Percentiles rank a stretch among this genome's conserved stretches.
Conservation (phyloP, 2,888 invertebrate species). For the Azorinus chamasolen region DNA sequence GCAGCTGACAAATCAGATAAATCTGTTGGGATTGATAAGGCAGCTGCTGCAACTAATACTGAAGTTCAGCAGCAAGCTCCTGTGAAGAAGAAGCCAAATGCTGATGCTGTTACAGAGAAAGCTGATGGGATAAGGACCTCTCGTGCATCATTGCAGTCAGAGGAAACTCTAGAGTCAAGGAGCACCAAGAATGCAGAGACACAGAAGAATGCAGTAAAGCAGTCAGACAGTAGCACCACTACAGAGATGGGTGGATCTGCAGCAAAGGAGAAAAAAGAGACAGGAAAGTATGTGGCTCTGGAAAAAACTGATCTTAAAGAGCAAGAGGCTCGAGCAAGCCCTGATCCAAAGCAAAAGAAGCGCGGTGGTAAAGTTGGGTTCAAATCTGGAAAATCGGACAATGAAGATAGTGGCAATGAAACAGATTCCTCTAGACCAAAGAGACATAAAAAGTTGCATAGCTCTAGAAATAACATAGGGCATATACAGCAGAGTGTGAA, state of each 20-base stretch:
- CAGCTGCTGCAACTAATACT: not conserved
- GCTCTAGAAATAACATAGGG: conserved; percentile 51
- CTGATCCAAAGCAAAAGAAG: conserved; percentile 1
- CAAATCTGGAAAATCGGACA: conserved; percentile 28
- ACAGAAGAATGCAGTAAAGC: conserved; percentile 20
- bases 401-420: conserved; percentile 62
- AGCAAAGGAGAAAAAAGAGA: conserved; percentile 14
- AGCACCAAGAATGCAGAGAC: conserved; percentile 22
- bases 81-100: conserved; percentile 24
- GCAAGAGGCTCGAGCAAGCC: conserved; percentile 15
- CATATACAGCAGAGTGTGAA: conserved; percentile 75
- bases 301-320: conserved; percentile 32
- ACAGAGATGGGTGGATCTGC: conserved; percentile 39
- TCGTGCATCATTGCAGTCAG: conserved; percentile 34
- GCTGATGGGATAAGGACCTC: conserved; percentile 56
- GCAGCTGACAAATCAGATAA: conserved; percentile 19
- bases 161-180: conserved; percentile 17
- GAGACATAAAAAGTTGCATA: conserved; percentile 13
- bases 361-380: conserved; percentile 42
- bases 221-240: conserved; percentile 26
- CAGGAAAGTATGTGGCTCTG: conserved; percentile 48
- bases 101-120: conserved; percentile 44
- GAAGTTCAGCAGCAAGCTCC: not conserved
- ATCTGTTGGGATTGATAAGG: conserved; percentile 1
- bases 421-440: conserved; percentile 47